phyloP scores from a whole-genome alignment of 2,888 invertebrate genomes.

The Caenorhabditis japonica region DNA sequence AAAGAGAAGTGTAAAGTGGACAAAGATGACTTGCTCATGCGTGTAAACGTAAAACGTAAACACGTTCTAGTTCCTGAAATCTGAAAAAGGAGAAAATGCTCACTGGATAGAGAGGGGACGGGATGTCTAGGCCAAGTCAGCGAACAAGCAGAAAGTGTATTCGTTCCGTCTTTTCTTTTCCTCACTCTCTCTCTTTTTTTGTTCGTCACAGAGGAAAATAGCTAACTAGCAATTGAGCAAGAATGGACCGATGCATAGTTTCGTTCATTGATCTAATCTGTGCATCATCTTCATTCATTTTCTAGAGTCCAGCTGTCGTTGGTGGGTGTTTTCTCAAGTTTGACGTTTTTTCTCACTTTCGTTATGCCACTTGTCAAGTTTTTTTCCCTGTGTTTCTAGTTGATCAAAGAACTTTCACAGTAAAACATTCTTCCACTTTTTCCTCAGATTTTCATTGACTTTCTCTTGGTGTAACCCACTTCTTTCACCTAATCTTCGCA shows the following conservation, averaged over 20 bases:
- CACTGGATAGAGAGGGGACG: constrained; percentile 1
- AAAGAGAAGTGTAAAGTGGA: neutral
- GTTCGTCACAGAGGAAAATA: too few relatives aligned
- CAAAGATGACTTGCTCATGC: constrained; percentile 6
- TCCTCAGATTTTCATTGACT: too few relatives aligned
- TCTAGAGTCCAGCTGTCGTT: too few relatives aligned
- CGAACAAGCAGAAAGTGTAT: constrained; percentile 32
- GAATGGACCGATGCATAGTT: neutral
- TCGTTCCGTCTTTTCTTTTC: constrained; percentile 15
- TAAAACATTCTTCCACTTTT: neutral
- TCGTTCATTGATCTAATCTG: too few relatives aligned
- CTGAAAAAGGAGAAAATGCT: constrained; percentile 7
- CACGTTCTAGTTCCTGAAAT: constrained; percentile 20
- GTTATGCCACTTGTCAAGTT: constrained; percentile 24
- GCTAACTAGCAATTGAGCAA: constrained; percentile 36
- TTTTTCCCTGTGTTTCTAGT: constrained; percentile 20
- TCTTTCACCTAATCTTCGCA: constrained; percentile 1
- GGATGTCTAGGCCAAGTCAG: constrained; percentile 47
- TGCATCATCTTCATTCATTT: too few relatives aligned
- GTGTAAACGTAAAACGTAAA: too few relatives aligned
- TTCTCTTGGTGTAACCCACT: constrained; percentile 1
- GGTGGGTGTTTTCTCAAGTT: too few relatives aligned
- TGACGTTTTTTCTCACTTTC: too few relatives aligned
- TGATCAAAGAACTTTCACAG: neutral
- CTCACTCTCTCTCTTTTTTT: too few relatives aligned